Percentiles rank a stretch among this genome's conserved stretches.
Conservation (phyloP, 92 coral and sea anemone genomes). For the Epizoanthus illoricatus region DNA sequence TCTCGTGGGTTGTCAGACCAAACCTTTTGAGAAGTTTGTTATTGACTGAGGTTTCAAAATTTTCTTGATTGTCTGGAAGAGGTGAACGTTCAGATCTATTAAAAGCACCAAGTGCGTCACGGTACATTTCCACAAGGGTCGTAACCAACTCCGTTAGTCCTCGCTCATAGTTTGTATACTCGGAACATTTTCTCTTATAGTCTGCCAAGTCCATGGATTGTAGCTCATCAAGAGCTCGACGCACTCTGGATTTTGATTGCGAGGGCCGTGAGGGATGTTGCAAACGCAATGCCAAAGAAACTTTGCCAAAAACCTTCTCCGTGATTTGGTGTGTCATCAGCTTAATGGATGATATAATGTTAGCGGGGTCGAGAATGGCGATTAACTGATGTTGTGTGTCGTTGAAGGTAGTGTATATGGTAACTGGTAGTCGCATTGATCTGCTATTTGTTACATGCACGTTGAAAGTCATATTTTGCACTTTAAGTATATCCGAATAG, state of each 20-base stretch:
- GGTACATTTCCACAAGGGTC: slow-evolving; percentile 43
- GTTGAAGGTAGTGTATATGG: too few relatives aligned
- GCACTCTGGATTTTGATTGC: slow-evolving; percentile 19
- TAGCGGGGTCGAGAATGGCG: too few relatives aligned
- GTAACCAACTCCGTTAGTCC: slow-evolving; percentile 47
- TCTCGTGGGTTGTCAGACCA: slow-evolving; percentile 32
- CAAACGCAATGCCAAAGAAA: slow-evolving; percentile 28
- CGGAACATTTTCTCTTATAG: slow-evolving; percentile 55
- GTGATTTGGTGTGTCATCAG: slow-evolving; percentile 50
- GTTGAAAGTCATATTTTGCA: too few relatives aligned
- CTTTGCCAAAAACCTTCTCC: slow-evolving; percentile 41
- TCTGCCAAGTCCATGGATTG: slow-evolving; percentile 13
- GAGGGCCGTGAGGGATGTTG: slow-evolving; percentile 31
- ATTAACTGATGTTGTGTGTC: too few relatives aligned
- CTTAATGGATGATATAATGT: slow-evolving; percentile 41
- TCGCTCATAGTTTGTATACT: slow-evolving; percentile 55
- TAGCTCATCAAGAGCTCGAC: slow-evolving; percentile 37
- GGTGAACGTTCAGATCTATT: neutral
- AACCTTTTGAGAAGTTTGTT: slow-evolving; percentile 26
- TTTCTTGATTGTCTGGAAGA: slow-evolving; percentile 2
- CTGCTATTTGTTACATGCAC: too few relatives aligned
- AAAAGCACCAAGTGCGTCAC: slow-evolving; percentile 13
- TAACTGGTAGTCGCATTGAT: too few relatives aligned
- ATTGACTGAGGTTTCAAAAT: slow-evolving; percentile 15
- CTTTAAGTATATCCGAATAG: too few relatives aligned